Conservation (phyloP, 2,797 vertebrate species). For the Sphenodon punctatus region DNA sequence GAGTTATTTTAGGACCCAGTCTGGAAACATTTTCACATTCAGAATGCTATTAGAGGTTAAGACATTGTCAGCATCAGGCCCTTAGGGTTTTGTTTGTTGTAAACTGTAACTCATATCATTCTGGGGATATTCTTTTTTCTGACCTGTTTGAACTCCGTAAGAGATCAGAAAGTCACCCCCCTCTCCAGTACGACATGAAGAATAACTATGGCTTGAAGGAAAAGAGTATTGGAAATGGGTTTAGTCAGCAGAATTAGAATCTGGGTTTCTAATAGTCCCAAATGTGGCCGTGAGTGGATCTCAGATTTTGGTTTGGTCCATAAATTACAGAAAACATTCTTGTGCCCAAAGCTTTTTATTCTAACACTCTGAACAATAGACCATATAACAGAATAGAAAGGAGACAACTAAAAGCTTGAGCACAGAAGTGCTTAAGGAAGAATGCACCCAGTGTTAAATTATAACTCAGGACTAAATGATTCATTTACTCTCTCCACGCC, state of each 20-base stretch:
- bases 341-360: not conserved
- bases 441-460: not conserved
- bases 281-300: not conserved
- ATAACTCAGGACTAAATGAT: slow-evolving; percentile 5
- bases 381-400: not conserved
- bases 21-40: rapidly evolving
- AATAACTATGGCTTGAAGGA: too few species aligned
- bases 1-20: too few species aligned
- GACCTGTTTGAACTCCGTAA: not conserved
- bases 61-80: not conserved
- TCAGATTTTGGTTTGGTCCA: not conserved
- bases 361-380: not conserved
- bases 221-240: not conserved
- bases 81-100: too few species aligned
- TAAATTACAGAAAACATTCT: not conserved
- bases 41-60: not conserved
- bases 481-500: not conserved
- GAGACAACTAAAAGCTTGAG: not conserved
- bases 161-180: not conserved
- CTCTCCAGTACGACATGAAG: not conserved
- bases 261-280: rapidly evolving
- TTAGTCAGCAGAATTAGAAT: not conserved
- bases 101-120: not conserved
- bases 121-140: not conserved
- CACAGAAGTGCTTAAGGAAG: not conserved